Conservation (phyloP, 2,113 vertebrate genomes). For the Tupaia tana region DNA sequence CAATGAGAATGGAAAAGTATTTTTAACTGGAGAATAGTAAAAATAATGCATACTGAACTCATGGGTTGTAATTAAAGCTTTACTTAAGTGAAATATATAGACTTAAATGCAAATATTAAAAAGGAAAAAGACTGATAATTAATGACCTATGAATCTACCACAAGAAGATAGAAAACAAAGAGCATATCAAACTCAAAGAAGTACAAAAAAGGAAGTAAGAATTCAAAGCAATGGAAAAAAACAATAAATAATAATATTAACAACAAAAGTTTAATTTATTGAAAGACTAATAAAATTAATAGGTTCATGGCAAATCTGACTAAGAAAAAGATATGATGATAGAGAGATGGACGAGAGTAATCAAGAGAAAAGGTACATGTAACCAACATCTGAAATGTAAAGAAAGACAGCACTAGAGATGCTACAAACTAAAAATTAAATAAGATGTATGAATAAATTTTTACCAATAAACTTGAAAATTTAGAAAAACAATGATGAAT, state of each 20-base stretch:
- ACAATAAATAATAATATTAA: not conserved
- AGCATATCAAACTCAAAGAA: not conserved
- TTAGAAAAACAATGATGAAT: not conserved
- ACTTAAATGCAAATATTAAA: not conserved
- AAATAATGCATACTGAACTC: not conserved
- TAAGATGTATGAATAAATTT: not conserved
- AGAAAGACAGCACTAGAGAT: not conserved
- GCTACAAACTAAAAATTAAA: not conserved
- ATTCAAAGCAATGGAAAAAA: not conserved
- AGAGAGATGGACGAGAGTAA: not conserved
- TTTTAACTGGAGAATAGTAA: slow-evolving; percentile 44
- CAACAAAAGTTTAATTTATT: not conserved
- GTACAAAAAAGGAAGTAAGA: not conserved
- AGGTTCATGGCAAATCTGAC: not conserved
- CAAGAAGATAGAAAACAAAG: not conserved
- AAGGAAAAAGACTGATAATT: not conserved
- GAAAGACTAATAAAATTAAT: slow-evolving; percentile 3
- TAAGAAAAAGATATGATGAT: not conserved
- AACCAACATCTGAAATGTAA: not conserved
- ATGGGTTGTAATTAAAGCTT: not conserved
- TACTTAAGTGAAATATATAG: slow-evolving; percentile 17
- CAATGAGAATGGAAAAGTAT: slow-evolving; percentile 11
- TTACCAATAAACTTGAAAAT: not conserved
- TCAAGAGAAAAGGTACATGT: not conserved
- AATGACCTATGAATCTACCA: not conserved